These are phyloP conservation scores for Cepaea nemoralis DNA, from an alignment of 1,140 invertebrate genomes.

Conservation along the genomic window DNA sequence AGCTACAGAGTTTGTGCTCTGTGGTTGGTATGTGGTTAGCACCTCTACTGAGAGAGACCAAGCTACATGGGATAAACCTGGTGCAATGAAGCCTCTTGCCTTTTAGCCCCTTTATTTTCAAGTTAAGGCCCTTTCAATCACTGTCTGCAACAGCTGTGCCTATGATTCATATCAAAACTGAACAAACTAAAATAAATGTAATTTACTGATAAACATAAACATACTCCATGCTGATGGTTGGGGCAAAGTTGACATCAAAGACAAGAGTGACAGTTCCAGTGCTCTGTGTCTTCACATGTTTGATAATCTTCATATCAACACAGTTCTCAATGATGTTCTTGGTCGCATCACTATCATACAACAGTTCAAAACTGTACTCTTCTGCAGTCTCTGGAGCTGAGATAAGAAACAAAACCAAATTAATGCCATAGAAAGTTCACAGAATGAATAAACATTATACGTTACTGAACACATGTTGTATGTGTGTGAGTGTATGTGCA, in stretches of 20 bases:
- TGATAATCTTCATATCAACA: conserved; percentile 60
- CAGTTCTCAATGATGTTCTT: conserved; percentile 56
- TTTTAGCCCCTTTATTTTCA: too few species aligned
- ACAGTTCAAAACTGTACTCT: conserved; percentile 65
- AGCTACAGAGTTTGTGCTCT: too few species aligned
- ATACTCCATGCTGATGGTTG: conserved; percentile 69
- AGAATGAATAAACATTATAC: too few species aligned
- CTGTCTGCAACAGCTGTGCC: too few species aligned
- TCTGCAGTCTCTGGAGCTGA: conserved; percentile 64
- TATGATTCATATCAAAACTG: background rate
- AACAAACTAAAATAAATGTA: background rate
- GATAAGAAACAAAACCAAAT: conserved; percentile 14
- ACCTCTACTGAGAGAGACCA: too few species aligned
- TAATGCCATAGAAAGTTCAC: too few species aligned
- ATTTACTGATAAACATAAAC: conserved; percentile 31
- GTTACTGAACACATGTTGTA: too few species aligned
- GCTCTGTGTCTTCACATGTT: conserved; percentile 60
- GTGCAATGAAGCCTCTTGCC: too few species aligned
- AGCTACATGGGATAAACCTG: too few species aligned
- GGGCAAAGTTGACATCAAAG: conserved; percentile 67
- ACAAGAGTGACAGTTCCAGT: conserved; percentile 67
- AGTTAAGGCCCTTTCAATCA: too few species aligned
- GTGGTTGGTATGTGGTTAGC: too few species aligned
- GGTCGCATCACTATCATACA: conserved; percentile 54
- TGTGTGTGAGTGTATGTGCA: too few species aligned